These are phyloP conservation scores for Dendroctonus ponderosae DNA, from an alignment of 1,140 invertebrate genomes.

Conservation along the genomic window DNA sequence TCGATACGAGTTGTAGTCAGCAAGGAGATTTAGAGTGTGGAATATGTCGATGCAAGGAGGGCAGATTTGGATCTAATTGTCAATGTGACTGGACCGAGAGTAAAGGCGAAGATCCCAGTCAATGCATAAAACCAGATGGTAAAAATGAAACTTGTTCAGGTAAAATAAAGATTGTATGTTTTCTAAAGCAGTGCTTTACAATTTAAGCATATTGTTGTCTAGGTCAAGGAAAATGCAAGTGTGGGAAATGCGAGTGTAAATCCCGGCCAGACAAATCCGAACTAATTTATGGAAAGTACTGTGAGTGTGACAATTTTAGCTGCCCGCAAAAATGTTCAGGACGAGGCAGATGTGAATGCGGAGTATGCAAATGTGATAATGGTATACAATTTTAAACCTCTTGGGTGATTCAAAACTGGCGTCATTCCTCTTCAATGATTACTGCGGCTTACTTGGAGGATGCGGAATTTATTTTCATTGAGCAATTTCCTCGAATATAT, in stretches of 20 bases:
- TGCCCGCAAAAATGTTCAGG: slow-evolving; percentile 64
- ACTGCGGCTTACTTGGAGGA: too few relatives aligned
- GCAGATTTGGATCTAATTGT: slow-evolving; percentile 79
- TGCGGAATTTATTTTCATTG: too few relatives aligned
- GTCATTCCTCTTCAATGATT: too few relatives aligned
- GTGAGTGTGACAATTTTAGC: slow-evolving; percentile 95
- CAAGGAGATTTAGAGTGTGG: slow-evolving; percentile 80
- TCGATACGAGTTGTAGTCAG: slow-evolving; percentile 62
- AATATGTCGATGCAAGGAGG: slow-evolving; percentile 78
- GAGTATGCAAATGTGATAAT: slow-evolving; percentile 51
- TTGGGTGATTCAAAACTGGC: too few relatives aligned
- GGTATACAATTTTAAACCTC: slow-evolving; percentile 49
- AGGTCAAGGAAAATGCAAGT: slow-evolving; percentile 75
- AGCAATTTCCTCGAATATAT: too few relatives aligned
- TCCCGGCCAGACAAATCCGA: slow-evolving; percentile 57
- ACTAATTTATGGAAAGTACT: slow-evolving; percentile 71
- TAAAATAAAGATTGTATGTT: slow-evolving; percentile 1
- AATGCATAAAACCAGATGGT: slow-evolving; percentile 34
- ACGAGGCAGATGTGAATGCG: slow-evolving; percentile 40
- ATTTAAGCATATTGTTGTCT: slow-evolving; percentile 45
- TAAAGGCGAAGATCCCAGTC: slow-evolving; percentile 27
- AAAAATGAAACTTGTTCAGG: slow-evolving; percentile 35
- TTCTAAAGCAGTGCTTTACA: background rate
- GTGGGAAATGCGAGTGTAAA: slow-evolving; percentile 77
- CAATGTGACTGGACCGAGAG: slow-evolving; percentile 63